Evolutionary conservation across 2,113 vertebrate genomes (phyloP).

Genomic region (Tautogolabrus adspersus): DNA sequence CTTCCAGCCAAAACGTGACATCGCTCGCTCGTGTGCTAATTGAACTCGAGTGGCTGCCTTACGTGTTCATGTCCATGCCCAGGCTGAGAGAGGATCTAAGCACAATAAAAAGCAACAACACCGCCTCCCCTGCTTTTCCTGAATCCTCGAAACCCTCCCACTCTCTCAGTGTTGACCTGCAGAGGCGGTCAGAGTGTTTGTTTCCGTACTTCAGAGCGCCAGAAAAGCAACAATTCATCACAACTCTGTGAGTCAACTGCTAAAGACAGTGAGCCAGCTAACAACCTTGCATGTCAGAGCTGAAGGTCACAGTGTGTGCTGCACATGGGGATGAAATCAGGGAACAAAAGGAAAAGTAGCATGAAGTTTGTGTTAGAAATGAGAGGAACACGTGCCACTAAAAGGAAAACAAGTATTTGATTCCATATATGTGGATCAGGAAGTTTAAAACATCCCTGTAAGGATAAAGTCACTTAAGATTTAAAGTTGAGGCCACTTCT

Average conservation of each 20-base stretch:
- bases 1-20: constrained; percentile 54
- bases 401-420: background rate
- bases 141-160: constrained; percentile 24
- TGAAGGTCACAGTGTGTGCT: background rate
- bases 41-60: constrained; percentile 6
- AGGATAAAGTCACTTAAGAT: background rate
- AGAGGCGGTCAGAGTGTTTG: constrained; percentile 30
- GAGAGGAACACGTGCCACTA: background rate
- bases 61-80: background rate
- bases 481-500: too few relatives aligned
- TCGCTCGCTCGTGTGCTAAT: constrained; percentile 31
- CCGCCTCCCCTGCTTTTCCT: constrained; percentile 5
- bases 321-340: background rate
- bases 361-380: background rate
- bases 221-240: constrained; percentile 28
- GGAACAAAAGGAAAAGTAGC: background rate
- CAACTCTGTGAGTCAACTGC: constrained; percentile 46
- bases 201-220: constrained; percentile 19
- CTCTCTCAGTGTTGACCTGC: constrained; percentile 50
- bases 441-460: background rate
- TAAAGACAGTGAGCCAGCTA: constrained; percentile 25
- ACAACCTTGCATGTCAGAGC: constrained; percentile 6
- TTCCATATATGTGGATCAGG: background rate
- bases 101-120: constrained; percentile 8
- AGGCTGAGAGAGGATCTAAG: background rate